A percentile compares a stretch with the other conserved stretches of the same genome.
Evolutionary conservation across 2,888 invertebrate species (phyloP).

Genomic region (Yponomeuta evonymella): DNA sequence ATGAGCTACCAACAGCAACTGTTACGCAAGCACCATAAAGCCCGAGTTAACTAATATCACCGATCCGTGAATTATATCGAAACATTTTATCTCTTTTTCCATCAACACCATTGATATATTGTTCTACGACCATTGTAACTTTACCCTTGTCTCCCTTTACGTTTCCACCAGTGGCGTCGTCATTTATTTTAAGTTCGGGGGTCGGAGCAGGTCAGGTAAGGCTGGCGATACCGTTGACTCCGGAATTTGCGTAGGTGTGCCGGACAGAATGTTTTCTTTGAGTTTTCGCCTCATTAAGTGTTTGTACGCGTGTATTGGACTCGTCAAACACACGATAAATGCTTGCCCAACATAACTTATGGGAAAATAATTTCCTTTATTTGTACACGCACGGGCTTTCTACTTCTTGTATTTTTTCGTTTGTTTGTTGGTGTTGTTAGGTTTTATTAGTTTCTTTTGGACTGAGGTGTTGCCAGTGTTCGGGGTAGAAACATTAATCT

Average conservation of each 20-base stretch:
- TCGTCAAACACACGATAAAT: constrained; percentile 49
- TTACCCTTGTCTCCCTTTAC: not conserved
- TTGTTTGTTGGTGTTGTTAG: constrained; percentile 17
- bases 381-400: constrained; percentile 36
- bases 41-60: constrained; percentile 14
- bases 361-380: constrained; percentile 46
- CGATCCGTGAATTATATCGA: constrained; percentile 17
- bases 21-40: constrained; percentile 11
- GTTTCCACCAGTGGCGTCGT: not conserved
- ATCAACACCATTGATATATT: constrained; percentile 16
- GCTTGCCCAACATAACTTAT: constrained; percentile 56
- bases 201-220: constrained; percentile 20
- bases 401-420: constrained; percentile 21
- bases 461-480: constrained; percentile 27
- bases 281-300: constrained; percentile 65
- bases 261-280: constrained; percentile 55
- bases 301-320: constrained; percentile 59
- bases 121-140: constrained; percentile 11
- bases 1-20: not conserved
- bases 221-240: constrained; percentile 24
- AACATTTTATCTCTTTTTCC: constrained; percentile 14
- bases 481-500: too few species aligned
- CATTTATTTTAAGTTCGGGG: not conserved
- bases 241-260: constrained; percentile 56
- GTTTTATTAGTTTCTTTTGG: constrained; percentile 24